Conservation (phyloP, 1,140 invertebrate species). For the Bathynomus jamesi region DNA sequence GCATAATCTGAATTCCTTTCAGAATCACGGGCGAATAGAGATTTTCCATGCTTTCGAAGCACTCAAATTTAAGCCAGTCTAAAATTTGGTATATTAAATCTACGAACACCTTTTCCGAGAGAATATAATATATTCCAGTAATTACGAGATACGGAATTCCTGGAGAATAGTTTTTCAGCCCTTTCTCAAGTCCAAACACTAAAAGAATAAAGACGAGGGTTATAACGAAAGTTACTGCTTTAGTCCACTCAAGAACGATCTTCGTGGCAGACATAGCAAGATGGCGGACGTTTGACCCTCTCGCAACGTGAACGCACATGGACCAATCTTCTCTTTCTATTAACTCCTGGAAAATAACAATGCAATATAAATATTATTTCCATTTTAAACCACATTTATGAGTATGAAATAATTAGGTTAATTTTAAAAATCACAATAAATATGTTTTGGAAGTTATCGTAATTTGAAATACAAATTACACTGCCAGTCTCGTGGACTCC, state of each 20-base stretch:
- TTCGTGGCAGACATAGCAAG: slow-evolving; percentile 72
- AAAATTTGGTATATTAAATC: slow-evolving; percentile 20
- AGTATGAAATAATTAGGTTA: no score
- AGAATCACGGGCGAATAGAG: slow-evolving; percentile 33
- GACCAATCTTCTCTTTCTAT: slow-evolving; percentile 67
- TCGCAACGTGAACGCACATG: slow-evolving; percentile 60
- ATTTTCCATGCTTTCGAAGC: slow-evolving; percentile 36
- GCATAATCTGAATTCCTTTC: slow-evolving; percentile 21
- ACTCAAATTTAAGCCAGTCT: slow-evolving; percentile 27
- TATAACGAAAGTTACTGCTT: slow-evolving; percentile 68
- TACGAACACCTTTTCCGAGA: slow-evolving; percentile 57
- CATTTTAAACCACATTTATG: no score
- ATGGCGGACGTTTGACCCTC: slow-evolving; percentile 62
- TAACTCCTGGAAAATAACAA: slow-evolving; percentile 49
- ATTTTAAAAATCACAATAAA: no score
- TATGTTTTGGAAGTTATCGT: no score
- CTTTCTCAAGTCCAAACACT: slow-evolving; percentile 64
- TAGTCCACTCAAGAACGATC: slow-evolving; percentile 71
- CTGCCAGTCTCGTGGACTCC: no score
- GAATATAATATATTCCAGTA: slow-evolving; percentile 60
- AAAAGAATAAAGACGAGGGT: slow-evolving; percentile 68
- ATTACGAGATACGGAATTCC: slow-evolving; percentile 55
- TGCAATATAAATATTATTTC: no score
- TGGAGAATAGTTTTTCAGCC: slow-evolving; percentile 62
- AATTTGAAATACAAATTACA: no score